Evolutionary conservation across 2,888 invertebrate species (phyloP), one percentile per base, ranked within the genome.

Genomic region (Idaea straminata): DNA sequence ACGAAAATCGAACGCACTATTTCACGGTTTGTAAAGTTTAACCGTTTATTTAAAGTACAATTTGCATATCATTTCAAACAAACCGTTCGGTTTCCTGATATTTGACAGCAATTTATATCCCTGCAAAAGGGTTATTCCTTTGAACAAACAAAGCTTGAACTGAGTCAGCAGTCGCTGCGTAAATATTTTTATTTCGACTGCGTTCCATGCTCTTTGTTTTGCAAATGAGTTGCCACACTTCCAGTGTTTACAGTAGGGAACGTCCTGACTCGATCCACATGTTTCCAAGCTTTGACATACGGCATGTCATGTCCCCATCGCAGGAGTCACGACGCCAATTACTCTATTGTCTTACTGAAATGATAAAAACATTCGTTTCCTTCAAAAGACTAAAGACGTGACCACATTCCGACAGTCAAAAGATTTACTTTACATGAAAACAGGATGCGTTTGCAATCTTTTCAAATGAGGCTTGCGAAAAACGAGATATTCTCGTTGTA

Each of bases 141-240:
- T 76, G 74, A 76, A 72, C 83, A 86, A 88, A 91, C 91, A 91
- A 91, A 91, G 91, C 88, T 74, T 74, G 64, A 80, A 69, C 82
- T 91, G 91, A 91, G 85, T 91, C 91, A 91, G 87, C 83, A 78
- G 76, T 77, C 81, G 80, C 84, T 83, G 83, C 84, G 85, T 89
- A 91, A 91, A 91, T 91, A 91, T 91, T 91, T 91, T 91, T 91
- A 90, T 91, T 90, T 89, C 81, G 84, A 79, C 81, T 81, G 80
- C 82, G 81, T 83, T 83, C 79, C 75, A 80, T 71, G 77, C 78
- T 84, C 89, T 91, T 92, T 92, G 91, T 91, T 91, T 91, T 88
- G 91, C 91, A 86, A 91, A 91, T 89, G 87, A 88, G 85, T 89
- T 83, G 85, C 80, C 78, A 73, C 76, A 78, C 77, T 78, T 77